phyloP scores from a whole-genome alignment of 2,888 invertebrate genomes.

The Gerosis bhagava region DNA sequence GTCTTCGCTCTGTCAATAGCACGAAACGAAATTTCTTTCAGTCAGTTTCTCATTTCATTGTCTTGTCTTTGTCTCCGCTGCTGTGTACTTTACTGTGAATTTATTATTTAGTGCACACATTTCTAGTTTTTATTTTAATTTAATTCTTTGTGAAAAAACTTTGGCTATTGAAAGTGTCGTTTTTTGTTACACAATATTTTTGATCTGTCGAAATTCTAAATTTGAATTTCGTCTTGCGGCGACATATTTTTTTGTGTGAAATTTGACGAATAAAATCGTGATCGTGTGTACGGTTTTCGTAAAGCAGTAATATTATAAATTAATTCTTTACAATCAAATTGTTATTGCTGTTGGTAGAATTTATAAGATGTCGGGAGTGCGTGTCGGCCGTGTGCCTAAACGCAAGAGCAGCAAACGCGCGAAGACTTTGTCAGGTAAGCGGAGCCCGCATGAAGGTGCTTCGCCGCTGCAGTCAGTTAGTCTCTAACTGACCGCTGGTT shows the following conservation, averaged over 20 bases:
- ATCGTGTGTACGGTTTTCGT: conserved; percentile 57
- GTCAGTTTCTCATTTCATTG: too few species aligned
- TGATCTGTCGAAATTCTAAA: background rate
- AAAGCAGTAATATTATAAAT: conserved; percentile 8
- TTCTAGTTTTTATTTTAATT: too few species aligned
- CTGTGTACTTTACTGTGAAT: background rate
- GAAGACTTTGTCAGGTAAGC: conserved; percentile 71
- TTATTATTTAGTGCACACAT: too few species aligned
- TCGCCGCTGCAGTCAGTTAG: conserved; percentile 47
- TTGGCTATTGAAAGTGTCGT: background rate
- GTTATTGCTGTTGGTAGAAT: too few species aligned
- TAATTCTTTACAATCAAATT: too few species aligned
- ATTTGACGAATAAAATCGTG: conserved; percentile 45
- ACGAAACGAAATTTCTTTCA: conserved; percentile 18
- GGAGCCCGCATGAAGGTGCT: conserved; percentile 52
- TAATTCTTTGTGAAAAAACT: too few species aligned
- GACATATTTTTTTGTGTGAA: conserved; percentile 6
- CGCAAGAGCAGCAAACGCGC: conserved; percentile 60
- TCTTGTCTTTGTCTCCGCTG: conserved; percentile 38
- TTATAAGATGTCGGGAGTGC: conserved; percentile 64
- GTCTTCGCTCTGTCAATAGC: too few species aligned
- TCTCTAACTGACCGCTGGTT: conserved; percentile 46
- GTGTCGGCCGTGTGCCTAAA: conserved; percentile 68
- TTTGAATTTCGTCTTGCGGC: background rate
- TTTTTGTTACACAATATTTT: too few species aligned